Percentiles rank a stretch among this genome's conserved stretches.
These are phyloP conservation scores for Adineta ricciae DNA, from an alignment of 2,888 invertebrate genomes.

Conservation along the genomic window DNA sequence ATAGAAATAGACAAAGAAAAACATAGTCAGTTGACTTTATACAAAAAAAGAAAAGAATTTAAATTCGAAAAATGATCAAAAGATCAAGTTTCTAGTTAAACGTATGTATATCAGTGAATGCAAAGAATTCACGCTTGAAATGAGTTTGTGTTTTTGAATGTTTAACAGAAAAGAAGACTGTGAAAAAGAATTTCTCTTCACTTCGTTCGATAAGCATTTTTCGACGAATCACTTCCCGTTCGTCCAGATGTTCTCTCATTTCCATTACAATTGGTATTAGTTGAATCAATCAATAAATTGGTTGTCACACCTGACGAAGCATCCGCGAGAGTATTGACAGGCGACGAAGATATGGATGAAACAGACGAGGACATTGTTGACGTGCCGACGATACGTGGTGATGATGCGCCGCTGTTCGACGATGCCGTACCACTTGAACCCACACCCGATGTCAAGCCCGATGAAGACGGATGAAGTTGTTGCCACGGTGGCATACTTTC, in stretches of 20 bases:
- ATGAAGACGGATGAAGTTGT: not conserved
- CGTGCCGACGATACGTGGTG: not conserved
- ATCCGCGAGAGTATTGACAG: not conserved
- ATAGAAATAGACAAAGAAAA: no score
- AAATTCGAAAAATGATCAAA: not conserved
- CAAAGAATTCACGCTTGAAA: not conserved
- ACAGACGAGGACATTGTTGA: not conserved
- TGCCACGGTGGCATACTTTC: slow-evolving; percentile 33
- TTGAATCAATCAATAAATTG: not conserved
- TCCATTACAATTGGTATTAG: not conserved
- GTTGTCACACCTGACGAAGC: not conserved
- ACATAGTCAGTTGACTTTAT: not conserved
- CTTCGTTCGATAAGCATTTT: not conserved
- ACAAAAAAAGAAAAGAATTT: not conserved
- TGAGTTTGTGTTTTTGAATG: not conserved
- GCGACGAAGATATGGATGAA: not conserved
- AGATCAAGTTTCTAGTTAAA: not conserved
- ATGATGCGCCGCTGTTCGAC: not conserved
- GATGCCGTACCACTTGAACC: not conserved
- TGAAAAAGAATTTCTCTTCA: slow-evolving; percentile 3
- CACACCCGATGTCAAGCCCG: not conserved
- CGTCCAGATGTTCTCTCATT: not conserved
- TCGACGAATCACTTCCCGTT: not conserved
- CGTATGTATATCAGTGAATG: slow-evolving; percentile 8
- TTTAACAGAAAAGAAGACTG: not conserved